Evolutionary conservation across 1,140 invertebrate species (phyloP).

Genomic region (Schmidtea mediterranea): DNA sequence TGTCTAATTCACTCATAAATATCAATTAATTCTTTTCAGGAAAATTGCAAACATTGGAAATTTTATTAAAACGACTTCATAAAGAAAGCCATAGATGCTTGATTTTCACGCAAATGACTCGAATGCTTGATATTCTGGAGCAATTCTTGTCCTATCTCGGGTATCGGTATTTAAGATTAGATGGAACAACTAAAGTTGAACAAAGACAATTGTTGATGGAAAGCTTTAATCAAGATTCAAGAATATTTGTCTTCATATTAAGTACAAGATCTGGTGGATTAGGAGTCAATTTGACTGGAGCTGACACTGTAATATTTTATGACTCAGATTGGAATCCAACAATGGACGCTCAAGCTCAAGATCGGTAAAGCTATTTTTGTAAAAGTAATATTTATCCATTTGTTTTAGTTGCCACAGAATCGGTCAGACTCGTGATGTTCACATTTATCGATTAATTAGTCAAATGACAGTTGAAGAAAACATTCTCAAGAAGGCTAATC

Average conservation of each 20-base stretch:
- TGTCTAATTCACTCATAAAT: neutral
- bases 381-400: no score
- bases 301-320: conserved; percentile 97
- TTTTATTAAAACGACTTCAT: conserved; percentile 53
- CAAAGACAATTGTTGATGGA: conserved; percentile 86
- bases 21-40: conserved; percentile 16
- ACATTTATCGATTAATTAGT: conserved; percentile 73
- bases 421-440: conserved; percentile 92
- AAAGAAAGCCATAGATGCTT: conserved; percentile 58
- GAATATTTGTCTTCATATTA: conserved; percentile 88
- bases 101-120: conserved; percentile 99
- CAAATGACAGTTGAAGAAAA: conserved; percentile 95
- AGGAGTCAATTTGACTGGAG: conserved; percentile 90
- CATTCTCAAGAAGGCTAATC: conserved; percentile 90
- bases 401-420: conserved; percentile 60
- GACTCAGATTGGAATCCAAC: conserved; percentile 99
- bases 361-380: conserved; percentile 31
- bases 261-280: conserved; percentile 90
- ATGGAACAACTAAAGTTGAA: conserved; percentile 85
- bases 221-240: conserved; percentile 69
- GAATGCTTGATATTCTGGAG: conserved; percentile 91
- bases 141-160: conserved; percentile 86
- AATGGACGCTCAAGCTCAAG: conserved; percentile 94
- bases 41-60: conserved; percentile 45
- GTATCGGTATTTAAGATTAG: conserved; percentile 73